phyloP scores from a whole-genome alignment of 92 coral and sea anemone species.

The Palythoa grandiflora region DNA sequence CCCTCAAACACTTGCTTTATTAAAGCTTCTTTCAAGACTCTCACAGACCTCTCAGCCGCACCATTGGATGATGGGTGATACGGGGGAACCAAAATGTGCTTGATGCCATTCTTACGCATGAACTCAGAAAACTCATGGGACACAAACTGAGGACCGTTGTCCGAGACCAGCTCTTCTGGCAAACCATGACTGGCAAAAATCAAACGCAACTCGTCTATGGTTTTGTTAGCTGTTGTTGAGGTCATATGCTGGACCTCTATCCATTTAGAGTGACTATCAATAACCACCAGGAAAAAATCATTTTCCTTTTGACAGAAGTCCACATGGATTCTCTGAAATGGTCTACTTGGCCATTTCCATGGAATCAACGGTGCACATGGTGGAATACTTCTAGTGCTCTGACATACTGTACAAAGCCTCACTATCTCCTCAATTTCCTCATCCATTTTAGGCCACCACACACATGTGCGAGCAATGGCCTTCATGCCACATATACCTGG shows the following conservation, averaged over 20 bases:
- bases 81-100: constrained; percentile 18
- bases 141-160: constrained; percentile 40
- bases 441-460: constrained; percentile 50
- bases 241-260: constrained; percentile 40
- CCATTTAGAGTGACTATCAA: constrained; percentile 37
- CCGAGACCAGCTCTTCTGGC: constrained; percentile 27
- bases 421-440: constrained; percentile 52
- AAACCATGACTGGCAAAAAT: constrained; percentile 46
- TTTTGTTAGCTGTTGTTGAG: neutral
- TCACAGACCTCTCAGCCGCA: constrained; percentile 55
- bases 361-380: constrained; percentile 69
- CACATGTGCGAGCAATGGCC: constrained; percentile 63
- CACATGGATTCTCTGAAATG: constrained; percentile 65
- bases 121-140: constrained; percentile 30
- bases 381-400: constrained; percentile 45
- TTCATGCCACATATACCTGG: constrained; percentile 66
- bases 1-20: constrained; percentile 51
- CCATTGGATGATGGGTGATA: constrained; percentile 61
- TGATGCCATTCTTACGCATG: constrained; percentile 35
- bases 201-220: constrained; percentile 28
- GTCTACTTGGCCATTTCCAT: constrained; percentile 74
- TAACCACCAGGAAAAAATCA: constrained; percentile 31
- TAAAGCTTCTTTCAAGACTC: constrained; percentile 43
- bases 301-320: constrained; percentile 47
- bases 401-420: constrained; percentile 60